These are phyloP conservation scores for Tragelaphus buxtoni DNA, from an alignment of 2,113 vertebrate genomes.

Conservation along the genomic window DNA sequence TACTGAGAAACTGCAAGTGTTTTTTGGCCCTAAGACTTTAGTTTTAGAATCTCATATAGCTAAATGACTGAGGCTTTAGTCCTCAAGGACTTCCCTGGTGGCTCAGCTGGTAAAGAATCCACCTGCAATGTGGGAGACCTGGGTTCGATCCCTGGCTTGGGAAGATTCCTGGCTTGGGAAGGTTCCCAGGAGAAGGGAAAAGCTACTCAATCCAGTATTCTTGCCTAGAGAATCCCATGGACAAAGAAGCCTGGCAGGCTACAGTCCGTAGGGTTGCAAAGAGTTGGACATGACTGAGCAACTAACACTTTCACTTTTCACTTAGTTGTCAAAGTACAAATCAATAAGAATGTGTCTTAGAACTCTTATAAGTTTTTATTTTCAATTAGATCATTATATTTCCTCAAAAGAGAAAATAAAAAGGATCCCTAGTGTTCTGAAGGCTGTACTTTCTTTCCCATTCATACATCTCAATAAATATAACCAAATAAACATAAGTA, in stretches of 20 bases:
- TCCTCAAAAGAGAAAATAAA: constrained; percentile 29
- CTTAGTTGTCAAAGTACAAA: neutral
- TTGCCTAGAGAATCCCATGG: neutral
- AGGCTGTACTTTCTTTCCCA: neutral
- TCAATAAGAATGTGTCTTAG: neutral
- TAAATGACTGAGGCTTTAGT: constrained; percentile 15
- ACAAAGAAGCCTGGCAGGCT: neutral
- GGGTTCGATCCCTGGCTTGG: neutral
- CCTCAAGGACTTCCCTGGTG: neutral
- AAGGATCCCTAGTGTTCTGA: neutral
- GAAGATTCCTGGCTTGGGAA: neutral
- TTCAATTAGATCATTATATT: neutral
- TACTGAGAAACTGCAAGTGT: constrained; percentile 4
- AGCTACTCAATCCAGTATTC: neutral
- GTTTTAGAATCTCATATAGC: neutral
- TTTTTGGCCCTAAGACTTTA: neutral
- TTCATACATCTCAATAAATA: neutral
- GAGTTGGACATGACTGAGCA: neutral
- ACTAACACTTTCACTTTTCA: neutral
- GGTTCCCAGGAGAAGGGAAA: neutral
- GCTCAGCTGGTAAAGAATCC: neutral
- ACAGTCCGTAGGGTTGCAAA: neutral
- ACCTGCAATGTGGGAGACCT: neutral
- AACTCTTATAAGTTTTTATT: neutral
- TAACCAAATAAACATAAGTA: neutral